These are phyloP conservation scores for Diglossa brunneiventris DNA, from an alignment of 2,113 vertebrate genomes.

Conservation along the genomic window DNA sequence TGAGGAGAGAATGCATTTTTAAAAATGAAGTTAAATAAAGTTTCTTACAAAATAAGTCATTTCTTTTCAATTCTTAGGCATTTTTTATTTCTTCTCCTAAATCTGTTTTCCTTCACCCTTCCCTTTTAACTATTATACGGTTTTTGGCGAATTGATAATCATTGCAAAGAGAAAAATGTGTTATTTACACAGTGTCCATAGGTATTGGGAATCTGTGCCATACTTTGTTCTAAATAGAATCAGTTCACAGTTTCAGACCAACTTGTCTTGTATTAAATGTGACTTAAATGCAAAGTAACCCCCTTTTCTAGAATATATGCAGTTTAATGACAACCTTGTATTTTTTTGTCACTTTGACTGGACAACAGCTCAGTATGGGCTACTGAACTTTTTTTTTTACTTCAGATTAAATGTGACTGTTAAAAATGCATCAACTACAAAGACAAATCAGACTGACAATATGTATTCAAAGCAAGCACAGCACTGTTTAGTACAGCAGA, in stretches of 20 bases:
- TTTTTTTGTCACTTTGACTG: slow-evolving; percentile 47
- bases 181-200: slow-evolving; percentile 36
- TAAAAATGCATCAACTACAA: slow-evolving; percentile 26
- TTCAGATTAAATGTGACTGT: slow-evolving; percentile 22
- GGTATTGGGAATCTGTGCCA: slow-evolving; percentile 60
- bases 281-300: slow-evolving; percentile 63
- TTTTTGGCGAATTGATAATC: slow-evolving; percentile 75
- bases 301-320: slow-evolving; percentile 60
- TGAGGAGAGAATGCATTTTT: slow-evolving; percentile 73
- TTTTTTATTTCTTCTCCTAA: slow-evolving; percentile 69
- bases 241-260: slow-evolving; percentile 56
- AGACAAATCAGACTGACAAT: background rate
- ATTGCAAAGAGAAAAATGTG: slow-evolving; percentile 51
- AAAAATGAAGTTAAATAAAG: slow-evolving; percentile 71
- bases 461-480: background rate
- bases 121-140: slow-evolving; percentile 66
- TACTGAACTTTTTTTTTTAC: slow-evolving; percentile 1
- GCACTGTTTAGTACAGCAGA: background rate
- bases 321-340: slow-evolving; percentile 53
- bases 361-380: background rate
- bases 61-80: slow-evolving; percentile 74
- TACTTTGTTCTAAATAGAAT: slow-evolving; percentile 63
- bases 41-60: slow-evolving; percentile 70
- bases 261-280: slow-evolving; percentile 63
- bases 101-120: slow-evolving; percentile 57